Evolutionary conservation across 2,113 vertebrate species (phyloP).

Genomic region (Rhegmatorhina hoffmannsi): DNA sequence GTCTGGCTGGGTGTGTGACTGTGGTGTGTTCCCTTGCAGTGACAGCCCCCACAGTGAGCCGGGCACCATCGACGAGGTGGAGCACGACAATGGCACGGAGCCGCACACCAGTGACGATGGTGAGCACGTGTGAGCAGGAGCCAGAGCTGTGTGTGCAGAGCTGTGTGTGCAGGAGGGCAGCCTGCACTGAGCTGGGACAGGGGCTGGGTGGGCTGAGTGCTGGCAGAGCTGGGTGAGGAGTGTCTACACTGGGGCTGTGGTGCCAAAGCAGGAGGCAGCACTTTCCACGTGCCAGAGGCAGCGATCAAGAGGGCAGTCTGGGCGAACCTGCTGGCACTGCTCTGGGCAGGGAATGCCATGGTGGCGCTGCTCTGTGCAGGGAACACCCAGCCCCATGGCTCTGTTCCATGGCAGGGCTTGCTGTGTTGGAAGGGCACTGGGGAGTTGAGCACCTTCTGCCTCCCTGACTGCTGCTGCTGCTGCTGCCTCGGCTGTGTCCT

Average conservation of each 20-base stretch:
- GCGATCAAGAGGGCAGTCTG: rapidly evolving
- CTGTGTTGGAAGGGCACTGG: neutral
- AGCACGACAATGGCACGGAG: conserved; percentile 96
- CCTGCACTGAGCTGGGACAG: rapidly evolving
- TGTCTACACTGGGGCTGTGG: rapidly evolving
- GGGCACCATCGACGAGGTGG: conserved; percentile 92
- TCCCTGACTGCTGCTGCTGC: neutral
- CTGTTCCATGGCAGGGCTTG: neutral
- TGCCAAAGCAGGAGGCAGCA: neutral
- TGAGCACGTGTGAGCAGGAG: conserved; percentile 58
- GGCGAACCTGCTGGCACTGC: neutral
- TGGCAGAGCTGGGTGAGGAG: neutral
- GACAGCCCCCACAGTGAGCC: conserved; percentile 99
- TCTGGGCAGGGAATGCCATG: too few relatives aligned
- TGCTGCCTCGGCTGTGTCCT: neutral
- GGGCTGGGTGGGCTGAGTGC: neutral
- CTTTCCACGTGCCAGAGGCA: rapidly evolving
- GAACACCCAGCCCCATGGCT: neutral
- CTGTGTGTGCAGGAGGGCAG: neutral
- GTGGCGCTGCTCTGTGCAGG: neutral
- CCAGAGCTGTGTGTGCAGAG: neutral
- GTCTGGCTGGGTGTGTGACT: neutral
- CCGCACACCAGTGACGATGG: conserved; percentile 97
- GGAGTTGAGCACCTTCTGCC: neutral
- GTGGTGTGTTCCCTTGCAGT: conserved; percentile 63